A percentile compares a stretch with the other conserved stretches of the same genome.
These are phyloP conservation scores for Heliconius melpomene DNA, from an alignment of 1,140 invertebrate genomes.

Conservation along the genomic window DNA sequence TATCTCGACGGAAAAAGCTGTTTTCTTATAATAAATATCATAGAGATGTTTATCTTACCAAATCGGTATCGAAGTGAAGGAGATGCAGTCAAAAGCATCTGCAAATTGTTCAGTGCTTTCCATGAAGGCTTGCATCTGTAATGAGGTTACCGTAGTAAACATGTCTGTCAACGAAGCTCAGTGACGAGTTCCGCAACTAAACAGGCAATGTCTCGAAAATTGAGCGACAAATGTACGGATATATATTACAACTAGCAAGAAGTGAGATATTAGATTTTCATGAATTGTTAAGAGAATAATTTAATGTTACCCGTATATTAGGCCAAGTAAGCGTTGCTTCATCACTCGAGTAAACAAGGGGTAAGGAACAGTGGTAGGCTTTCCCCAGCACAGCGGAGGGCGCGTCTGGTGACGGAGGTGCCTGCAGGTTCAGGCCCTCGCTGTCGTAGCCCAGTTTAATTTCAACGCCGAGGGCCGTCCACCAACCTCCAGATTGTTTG, in stretches of 20 bases:
- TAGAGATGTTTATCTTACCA: constrained; percentile 81
- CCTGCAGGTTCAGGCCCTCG: constrained; percentile 53
- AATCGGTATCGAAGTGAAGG: constrained; percentile 94
- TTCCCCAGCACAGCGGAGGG: constrained; percentile 79
- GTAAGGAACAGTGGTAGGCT: constrained; percentile 78
- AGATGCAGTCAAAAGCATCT: constrained; percentile 92
- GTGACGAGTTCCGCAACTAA: neutral
- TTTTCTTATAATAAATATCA: no score
- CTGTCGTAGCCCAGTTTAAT: constrained; percentile 64
- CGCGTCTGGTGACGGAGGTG: constrained; percentile 57
- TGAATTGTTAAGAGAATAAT: neutral
- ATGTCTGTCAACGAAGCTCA: neutral
- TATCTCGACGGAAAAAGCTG: no score
- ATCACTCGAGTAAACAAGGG: constrained; percentile 75
- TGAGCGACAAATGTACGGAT: neutral
- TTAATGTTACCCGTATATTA: constrained; percentile 71
- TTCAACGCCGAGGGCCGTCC: constrained; percentile 81
- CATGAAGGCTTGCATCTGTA: constrained; percentile 82
- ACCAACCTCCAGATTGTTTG: constrained; percentile 77
- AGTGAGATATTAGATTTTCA: no score
- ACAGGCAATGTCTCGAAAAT: neutral
- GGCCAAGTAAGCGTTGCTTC: constrained; percentile 68
- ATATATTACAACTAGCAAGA: no score
- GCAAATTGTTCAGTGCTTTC: constrained; percentile 82
- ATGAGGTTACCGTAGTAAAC: constrained; percentile 13